These are phyloP conservation scores for Poecile atricapillus DNA, from an alignment of 2,113 vertebrate genomes.

Conservation along the genomic window DNA sequence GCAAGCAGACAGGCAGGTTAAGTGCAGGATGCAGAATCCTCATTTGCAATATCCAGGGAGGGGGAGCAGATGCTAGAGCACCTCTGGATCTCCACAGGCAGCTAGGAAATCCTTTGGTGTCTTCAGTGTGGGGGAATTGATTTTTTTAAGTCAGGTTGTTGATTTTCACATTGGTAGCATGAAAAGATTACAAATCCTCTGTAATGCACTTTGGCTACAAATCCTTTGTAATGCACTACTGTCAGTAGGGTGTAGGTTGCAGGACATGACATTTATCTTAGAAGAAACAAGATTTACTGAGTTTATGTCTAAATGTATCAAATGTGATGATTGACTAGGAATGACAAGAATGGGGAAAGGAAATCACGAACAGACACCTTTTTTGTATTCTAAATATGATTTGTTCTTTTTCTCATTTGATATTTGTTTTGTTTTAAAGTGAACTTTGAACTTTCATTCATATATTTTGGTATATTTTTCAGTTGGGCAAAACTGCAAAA, in stretches of 20 bases:
- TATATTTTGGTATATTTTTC: background rate
- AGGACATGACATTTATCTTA: background rate
- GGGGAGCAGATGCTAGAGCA: rapidly evolving
- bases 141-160: background rate
- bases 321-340: background rate
- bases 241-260: background rate
- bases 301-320: background rate
- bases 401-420: background rate
- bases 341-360: background rate
- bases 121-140: rapidly evolving
- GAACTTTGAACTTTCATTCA: background rate
- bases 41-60: background rate
- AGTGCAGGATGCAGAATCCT: background rate
- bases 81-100: background rate
- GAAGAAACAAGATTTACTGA: background rate
- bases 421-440: background rate
- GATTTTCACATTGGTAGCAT: background rate
- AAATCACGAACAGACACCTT: background rate
- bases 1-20: background rate
- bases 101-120: background rate
- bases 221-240: background rate
- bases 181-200: background rate
- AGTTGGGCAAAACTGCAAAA: background rate
- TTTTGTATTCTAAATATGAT: background rate
- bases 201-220: background rate